Percentiles rank a stretch among this genome's conserved stretches.
phyloP scores from a whole-genome alignment of 2,888 invertebrate species.

The Agrochola circellaris region DNA sequence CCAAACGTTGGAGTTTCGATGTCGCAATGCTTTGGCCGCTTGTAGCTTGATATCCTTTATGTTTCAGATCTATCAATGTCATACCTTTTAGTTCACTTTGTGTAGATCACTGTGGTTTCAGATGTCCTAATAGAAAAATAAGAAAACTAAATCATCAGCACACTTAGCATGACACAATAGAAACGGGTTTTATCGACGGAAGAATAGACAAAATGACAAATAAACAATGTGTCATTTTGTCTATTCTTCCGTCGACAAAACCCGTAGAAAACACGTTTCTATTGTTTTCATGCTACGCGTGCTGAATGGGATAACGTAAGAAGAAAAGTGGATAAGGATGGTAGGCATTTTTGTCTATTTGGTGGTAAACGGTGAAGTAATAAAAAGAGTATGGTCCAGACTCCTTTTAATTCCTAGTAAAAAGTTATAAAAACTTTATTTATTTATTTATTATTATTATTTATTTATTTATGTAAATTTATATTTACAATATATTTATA shows the following conservation, averaged over 20 bases:
- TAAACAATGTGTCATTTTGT: no score
- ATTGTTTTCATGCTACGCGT: no score
- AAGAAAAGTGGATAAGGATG: neutral
- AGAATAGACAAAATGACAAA: no score
- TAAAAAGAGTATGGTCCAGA: neutral
- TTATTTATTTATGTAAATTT: no score
- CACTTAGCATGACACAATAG: no score
- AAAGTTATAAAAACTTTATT: no score
- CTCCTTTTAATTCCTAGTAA: no score
- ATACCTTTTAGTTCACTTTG: slow-evolving; percentile 27
- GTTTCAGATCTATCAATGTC: slow-evolving; percentile 21
- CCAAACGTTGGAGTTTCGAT: slow-evolving; percentile 31
- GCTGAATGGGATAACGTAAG: neutral
- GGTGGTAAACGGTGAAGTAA: neutral
- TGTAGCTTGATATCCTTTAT: slow-evolving; percentile 56
- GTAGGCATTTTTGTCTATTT: neutral
- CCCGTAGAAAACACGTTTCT: no score
- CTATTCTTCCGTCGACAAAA: no score
- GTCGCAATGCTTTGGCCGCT: slow-evolving; percentile 42
- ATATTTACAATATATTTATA: no score
- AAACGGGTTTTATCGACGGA: no score
- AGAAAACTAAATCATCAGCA: neutral
- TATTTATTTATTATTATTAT: no score
- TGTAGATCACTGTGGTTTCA: neutral
- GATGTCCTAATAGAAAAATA: neutral